Percentiles rank a stretch among this genome's conserved stretches.
Evolutionary conservation across 1,140 invertebrate genomes (phyloP).

Genomic region (Elymnias hypermnestra): DNA sequence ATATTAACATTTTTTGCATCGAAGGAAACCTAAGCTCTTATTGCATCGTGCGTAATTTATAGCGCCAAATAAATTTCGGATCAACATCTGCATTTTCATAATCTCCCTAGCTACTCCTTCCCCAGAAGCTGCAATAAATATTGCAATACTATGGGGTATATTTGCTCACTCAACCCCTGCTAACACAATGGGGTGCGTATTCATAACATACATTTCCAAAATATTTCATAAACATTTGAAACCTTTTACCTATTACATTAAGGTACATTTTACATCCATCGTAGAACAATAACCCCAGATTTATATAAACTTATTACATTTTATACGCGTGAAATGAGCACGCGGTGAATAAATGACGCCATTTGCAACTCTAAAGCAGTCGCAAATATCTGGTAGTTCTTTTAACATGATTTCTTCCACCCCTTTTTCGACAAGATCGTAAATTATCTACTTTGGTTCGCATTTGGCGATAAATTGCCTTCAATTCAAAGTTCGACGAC

Average conservation of each 20-base stretch:
- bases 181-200: constrained; percentile 34
- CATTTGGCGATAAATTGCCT: constrained; percentile 65
- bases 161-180: constrained; percentile 47
- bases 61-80: constrained; percentile 30
- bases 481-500: constrained; percentile 34
- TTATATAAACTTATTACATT: constrained; percentile 63
- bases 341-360: constrained; percentile 36
- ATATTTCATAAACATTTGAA: constrained; percentile 7
- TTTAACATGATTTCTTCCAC: constrained; percentile 25
- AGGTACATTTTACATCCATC: constrained; percentile 27
- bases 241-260: constrained; percentile 24
- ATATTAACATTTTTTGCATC: background rate
- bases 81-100: constrained; percentile 45
- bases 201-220: background rate
- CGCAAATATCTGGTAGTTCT: too few species aligned
- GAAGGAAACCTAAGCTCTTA: constrained; percentile 7
- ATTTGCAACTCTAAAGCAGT: constrained; percentile 42
- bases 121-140: constrained; percentile 52
- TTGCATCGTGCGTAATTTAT: constrained; percentile 26
- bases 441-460: constrained; percentile 65
- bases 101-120: constrained; percentile 36
- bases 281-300: constrained; percentile 29
- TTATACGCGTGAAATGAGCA: constrained; percentile 58
- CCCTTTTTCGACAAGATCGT: constrained; percentile 50
- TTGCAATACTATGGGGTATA: constrained; percentile 53